These are phyloP conservation scores for Hycleus cichorii DNA, from an alignment of 1,140 invertebrate species.

Conservation along the genomic window DNA sequence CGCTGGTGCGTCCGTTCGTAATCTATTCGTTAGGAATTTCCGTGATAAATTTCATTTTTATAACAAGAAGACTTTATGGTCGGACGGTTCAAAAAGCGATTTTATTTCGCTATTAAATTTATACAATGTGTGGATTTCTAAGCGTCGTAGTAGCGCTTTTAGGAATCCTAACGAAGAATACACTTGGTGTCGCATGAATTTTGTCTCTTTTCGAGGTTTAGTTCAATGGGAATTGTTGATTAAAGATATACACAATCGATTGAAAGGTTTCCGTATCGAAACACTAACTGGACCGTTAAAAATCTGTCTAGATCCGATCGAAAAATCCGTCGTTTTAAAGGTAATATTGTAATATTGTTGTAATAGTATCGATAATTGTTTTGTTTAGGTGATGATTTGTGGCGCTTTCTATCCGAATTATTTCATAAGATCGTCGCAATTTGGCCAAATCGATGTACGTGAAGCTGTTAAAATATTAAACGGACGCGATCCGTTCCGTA, in stretches of 20 bases:
- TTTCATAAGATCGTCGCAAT: slow-evolving; percentile 52
- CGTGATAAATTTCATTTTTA: slow-evolving; percentile 64
- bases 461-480: slow-evolving; percentile 58
- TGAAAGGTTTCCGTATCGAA: slow-evolving; percentile 50
- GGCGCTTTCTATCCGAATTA: slow-evolving; percentile 91
- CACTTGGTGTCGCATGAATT: slow-evolving; percentile 65
- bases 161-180: slow-evolving; percentile 42
- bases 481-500: slow-evolving; percentile 65
- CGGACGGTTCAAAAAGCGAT: slow-evolving; percentile 76
- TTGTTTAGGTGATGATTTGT: slow-evolving; percentile 41
- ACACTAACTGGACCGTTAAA: slow-evolving; percentile 33
- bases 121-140: slow-evolving; percentile 52
- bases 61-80: slow-evolving; percentile 71
- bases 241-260: slow-evolving; percentile 57
- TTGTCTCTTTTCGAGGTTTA: slow-evolving; percentile 64
- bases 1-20: slow-evolving; percentile 73
- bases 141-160: slow-evolving; percentile 28
- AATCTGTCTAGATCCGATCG: slow-evolving; percentile 42
- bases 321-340: slow-evolving; percentile 56
- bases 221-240: slow-evolving; percentile 66
- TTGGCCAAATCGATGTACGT: slow-evolving; percentile 43
- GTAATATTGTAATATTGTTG: slow-evolving; percentile 32
- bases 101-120: slow-evolving; percentile 74
- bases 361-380: slow-evolving; percentile 1
- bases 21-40: slow-evolving; percentile 71